These are phyloP conservation scores for Cryptomyrus ogoouensis DNA, from an alignment of 2,113 vertebrate genomes.

Conservation along the genomic window DNA sequence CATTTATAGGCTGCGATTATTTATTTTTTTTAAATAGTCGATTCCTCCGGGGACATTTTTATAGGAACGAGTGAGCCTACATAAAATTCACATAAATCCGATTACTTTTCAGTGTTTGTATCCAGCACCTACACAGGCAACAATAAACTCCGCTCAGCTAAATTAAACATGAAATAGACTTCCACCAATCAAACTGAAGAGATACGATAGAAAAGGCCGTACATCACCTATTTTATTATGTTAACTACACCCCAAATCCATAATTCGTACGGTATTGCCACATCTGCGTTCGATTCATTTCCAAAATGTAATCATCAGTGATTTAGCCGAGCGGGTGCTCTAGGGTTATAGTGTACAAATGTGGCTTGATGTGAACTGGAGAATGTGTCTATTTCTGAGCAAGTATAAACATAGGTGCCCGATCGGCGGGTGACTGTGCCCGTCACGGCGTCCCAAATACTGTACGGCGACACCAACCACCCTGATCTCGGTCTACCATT, in stretches of 20 bases:
- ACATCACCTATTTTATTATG: neutral
- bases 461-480: neutral
- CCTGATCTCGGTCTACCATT: neutral
- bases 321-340: neutral
- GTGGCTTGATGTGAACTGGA: neutral
- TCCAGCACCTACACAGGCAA: neutral
- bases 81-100: neutral
- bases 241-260: neutral
- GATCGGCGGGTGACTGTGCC: neutral
- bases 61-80: neutral
- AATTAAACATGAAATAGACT: neutral
- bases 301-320: neutral
- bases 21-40: neutral
- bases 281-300: neutral
- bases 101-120: neutral
- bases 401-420: neutral
- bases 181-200: neutral
- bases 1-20: neutral
- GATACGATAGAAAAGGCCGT: neutral
- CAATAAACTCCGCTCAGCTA: neutral
- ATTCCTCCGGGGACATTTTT: neutral
- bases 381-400: neutral
- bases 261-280: neutral
- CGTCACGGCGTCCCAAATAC: neutral
- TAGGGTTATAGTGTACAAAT: neutral